These are phyloP conservation scores for Gastrophryne carolinensis DNA, from an alignment of 2,797 vertebrate genomes.

Conservation along the genomic window DNA sequence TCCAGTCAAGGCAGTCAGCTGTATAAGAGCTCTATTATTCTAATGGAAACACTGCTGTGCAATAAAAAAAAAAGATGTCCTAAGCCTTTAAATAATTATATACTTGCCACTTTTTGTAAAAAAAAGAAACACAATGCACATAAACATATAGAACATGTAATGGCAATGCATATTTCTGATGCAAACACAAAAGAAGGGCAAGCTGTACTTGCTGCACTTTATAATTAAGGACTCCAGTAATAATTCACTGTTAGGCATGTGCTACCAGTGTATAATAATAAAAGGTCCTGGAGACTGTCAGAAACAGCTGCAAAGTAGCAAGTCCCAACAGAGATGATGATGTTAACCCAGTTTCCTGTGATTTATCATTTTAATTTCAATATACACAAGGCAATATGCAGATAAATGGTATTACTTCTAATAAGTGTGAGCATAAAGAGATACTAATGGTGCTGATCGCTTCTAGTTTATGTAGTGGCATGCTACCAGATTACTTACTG, in stretches of 20 bases:
- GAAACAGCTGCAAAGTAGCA: not conserved
- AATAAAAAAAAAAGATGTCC: too few relatives aligned
- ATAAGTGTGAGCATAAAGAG: not conserved
- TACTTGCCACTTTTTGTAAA: too few relatives aligned
- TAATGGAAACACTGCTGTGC: too few relatives aligned
- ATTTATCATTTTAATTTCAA: conserved; percentile 23
- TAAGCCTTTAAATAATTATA: too few relatives aligned
- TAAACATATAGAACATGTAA: too few relatives aligned
- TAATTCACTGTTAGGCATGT: not conserved
- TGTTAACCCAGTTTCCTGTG: conserved; percentile 6
- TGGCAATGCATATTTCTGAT: not conserved
- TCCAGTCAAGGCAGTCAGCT: too few relatives aligned
- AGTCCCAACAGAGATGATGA: not conserved
- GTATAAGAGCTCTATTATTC: too few relatives aligned
- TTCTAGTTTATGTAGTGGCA: conserved; percentile 1
- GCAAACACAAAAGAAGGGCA: not conserved
- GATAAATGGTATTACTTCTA: not conserved
- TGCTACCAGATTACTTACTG: not conserved
- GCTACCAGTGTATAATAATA: conserved; percentile 9
- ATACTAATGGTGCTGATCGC: not conserved
- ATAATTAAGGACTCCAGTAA: not conserved
- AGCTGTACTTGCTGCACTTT: not conserved
- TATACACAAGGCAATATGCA: not conserved
- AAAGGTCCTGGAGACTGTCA: not conserved
- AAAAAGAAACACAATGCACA: too few relatives aligned